These are phyloP conservation scores for Drosophila punjabiensis DNA, from an alignment of 1,140 invertebrate species.

Conservation along the genomic window DNA sequence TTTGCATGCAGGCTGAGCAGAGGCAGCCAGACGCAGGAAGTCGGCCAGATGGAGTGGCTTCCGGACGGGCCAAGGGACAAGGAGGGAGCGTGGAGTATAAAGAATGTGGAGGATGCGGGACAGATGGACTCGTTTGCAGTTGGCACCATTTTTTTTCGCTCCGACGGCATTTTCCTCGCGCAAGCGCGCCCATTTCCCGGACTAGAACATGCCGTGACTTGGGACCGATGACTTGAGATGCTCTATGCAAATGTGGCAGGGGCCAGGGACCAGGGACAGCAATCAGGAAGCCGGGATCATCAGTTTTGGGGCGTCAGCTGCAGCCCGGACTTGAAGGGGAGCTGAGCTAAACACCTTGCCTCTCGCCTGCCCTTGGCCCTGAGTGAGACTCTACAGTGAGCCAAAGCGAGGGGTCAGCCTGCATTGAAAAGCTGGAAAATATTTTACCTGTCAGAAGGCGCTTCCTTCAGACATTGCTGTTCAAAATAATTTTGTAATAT, in stretches of 20 bases:
- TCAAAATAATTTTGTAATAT: background rate
- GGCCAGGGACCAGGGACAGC: slow-evolving; percentile 2
- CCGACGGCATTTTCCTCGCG: slow-evolving; percentile 21
- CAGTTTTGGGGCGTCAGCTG: slow-evolving; percentile 58
- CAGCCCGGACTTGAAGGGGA: slow-evolving; percentile 28
- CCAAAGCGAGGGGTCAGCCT: background rate
- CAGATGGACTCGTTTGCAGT: slow-evolving; percentile 57
- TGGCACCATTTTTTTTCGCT: slow-evolving; percentile 48
- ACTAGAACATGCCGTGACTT: slow-evolving; percentile 23
- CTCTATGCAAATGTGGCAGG: slow-evolving; percentile 61
- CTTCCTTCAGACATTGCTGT: too few species aligned
- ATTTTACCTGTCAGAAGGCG: background rate
- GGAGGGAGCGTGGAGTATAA: background rate
- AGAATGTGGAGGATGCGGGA: slow-evolving; percentile 14
- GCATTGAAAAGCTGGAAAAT: background rate
- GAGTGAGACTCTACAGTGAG: slow-evolving; percentile 7
- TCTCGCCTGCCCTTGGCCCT: background rate
- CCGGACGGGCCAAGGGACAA: background rate
- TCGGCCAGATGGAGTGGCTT: slow-evolving; percentile 13
- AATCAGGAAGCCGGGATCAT: slow-evolving; percentile 36
- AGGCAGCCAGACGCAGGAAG: slow-evolving; percentile 37
- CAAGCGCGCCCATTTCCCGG: slow-evolving; percentile 46
- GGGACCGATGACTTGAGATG: slow-evolving; percentile 13
- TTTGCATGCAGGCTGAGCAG: slow-evolving; percentile 62
- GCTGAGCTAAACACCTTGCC: slow-evolving; percentile 9